Base-by-base conservation (phyloP, 1,140 invertebrate species). In the Colletes gigas region DNA sequence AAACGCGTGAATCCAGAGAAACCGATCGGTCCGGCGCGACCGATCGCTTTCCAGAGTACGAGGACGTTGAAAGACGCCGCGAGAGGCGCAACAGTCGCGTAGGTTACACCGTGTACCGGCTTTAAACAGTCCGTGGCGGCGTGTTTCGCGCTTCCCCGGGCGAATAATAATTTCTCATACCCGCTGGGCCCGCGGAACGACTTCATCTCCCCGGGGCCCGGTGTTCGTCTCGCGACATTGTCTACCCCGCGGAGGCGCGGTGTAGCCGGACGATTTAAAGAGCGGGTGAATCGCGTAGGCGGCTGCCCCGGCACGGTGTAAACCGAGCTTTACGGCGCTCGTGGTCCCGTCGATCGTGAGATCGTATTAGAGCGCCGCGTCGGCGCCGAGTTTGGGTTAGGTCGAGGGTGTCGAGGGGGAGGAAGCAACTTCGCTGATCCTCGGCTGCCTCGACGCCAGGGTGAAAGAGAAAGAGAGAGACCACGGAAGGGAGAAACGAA, bases 311-410 rank as follows among this genome's bases (percentile, higher is more conserved):
- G 15, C 17, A 60, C 70, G 68, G 83, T 85, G 85, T 88, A 88
- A 86, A 88, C 75, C 63, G 74, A 83, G 84, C 78, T 88, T 89
- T 89, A 89, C 82, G 81, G 78, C 82, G 47, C 55, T 73, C 78
- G 57, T 78, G 63, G 72, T 62, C 68, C 81, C 84, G 83, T 88
- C 79, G 81, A 88, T 88, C 83, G 76, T 83, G 80, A 85, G 78
- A 89, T 84, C 84, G 86, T 84, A 88, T 88, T 88, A 88, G 84
- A 83, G 81, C 79, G 54, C 52, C 73, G 55, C 65, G 75, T 78
- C 79, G 82, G 82, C 77, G 67, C 78, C 83, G 77, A 68, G 73
- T 86, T 86, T 85, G 66, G 82, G 63, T 80, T 82, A 78, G 72
- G 55, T 71, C 59, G 55, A 57, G 59, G 73, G 57, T 69, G 76